Conservation (phyloP, 2,797 vertebrate species). For the Catamblyrhynchus diadema region DNA sequence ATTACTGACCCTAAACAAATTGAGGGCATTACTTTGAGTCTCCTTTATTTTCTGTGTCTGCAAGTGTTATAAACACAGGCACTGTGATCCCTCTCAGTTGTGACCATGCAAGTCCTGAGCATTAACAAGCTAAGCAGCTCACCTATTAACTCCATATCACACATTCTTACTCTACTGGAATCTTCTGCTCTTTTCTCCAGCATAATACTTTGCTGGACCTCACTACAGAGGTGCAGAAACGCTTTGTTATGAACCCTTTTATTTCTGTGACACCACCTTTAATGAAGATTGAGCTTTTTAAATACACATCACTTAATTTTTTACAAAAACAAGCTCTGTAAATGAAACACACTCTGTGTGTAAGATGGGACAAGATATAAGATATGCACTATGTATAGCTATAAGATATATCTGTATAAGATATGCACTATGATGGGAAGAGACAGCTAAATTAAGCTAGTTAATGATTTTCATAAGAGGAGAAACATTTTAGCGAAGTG, state of each 20-base stretch:
- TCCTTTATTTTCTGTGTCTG: not conserved
- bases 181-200: not conserved
- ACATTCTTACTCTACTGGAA: not conserved
- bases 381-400: accelerated
- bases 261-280: not conserved
- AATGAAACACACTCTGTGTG: not conserved
- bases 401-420: not conserved
- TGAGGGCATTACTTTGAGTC: not conserved
- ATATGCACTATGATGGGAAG: accelerated
- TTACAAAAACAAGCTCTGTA: not conserved
- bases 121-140: not conserved
- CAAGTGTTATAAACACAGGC: not conserved
- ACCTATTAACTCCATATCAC: not conserved
- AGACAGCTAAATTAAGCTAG: not conserved
- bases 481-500: not conserved
- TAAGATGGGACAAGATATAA: not conserved
- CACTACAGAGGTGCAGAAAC: not conserved
- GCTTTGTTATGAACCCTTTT: not conserved
- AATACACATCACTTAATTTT: not conserved
- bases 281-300: not conserved
- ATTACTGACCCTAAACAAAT: not conserved
- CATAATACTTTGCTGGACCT: not conserved
- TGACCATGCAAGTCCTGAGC: not conserved
- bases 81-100: not conserved
- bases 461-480: not conserved